Evolutionary conservation across 2,113 vertebrate genomes (phyloP), one percentile per base, ranked within the genome.

Genomic region (Barnardius zonarius): DNA sequence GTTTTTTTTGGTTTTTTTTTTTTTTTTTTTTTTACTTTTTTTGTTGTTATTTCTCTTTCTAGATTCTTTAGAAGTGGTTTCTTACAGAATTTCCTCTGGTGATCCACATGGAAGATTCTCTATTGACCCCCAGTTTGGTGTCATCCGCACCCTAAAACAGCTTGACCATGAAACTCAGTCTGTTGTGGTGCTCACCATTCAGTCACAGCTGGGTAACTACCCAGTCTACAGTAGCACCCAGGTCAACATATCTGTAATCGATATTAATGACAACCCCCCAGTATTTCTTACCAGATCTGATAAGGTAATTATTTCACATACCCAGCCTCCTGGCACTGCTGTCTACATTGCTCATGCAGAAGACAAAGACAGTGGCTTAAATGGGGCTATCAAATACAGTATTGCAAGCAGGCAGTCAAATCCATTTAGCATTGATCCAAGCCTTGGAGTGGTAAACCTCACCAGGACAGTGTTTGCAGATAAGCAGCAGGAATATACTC

Each of bases 31-130:
- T 81, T 54, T 35, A 17, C 6, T 2, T 14, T 66, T 76, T n/a
- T 78, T 86, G 3, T 61, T 63, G 6, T 86, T 85, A 33, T 92
- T 77, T 84, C 39, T 17, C 31, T 83, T 94, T 96, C 16, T 97
- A 99, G 99, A 98, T 95, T 98, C 97, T 3, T 86, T 95, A 39
- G 98, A 98, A 78, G 95, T 97, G 5, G 66, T 98, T 51, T 98
- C 98, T 61, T 99, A 99, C 88, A 95, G 93, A 68, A 99, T 99
- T 93, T 98, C 98, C 19, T 99, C 99, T 0, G 99, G 99, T 23
- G 97, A 99, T 92, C 98, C 98, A 18, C 97, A 97, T 37, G 97
- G 97, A 57, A 98, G 92, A 79, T 99, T 99, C 96, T 97, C 95
- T 7, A 93, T 99, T 28, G 98, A 99, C 73, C 96, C 98, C 0